Base-by-base conservation (phyloP, 1,140 invertebrate genomes). In the Nylanderia fulva region DNA sequence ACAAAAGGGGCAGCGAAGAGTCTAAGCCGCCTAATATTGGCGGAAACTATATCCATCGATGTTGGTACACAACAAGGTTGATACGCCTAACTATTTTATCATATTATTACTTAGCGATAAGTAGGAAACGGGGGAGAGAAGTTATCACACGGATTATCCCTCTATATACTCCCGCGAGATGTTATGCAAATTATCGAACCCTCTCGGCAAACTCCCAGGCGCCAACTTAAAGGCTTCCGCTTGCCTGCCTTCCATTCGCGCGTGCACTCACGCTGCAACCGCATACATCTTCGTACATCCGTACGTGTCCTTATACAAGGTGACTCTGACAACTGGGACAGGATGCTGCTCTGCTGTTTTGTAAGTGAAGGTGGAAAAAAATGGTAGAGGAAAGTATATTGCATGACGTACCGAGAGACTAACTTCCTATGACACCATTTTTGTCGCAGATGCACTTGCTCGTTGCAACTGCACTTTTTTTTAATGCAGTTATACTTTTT, bases 111-210 rank as follows among this genome's bases (percentile, higher is more conserved):
- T 86, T 60, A 83, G 66, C 60, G 88, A 88, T 89, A 89, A 88
- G 87, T 87, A 75, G 77, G 60, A n/a, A n/a, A 56, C 21, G 45
- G 33, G 60, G 68, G 80, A n/a, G n/a, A n/a, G 29, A 89, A 86
- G 56, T 89, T 89, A 89, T 79, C 85, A 58, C 61, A 83, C n/a
- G n/a, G 88, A 89, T 89, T 86, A 89, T 89, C 85, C 85, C 85
- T 89, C 61, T 64, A 86, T 89, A 88, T 79, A 89, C 86, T 86
- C 80, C 42, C 74, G 39, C 74, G 72, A 56, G 85, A 85, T 89
- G 79, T 89, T 89, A 89, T 89, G 88, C 80, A 89, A 89, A 89
- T 89, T 89, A 77, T 48, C 54, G 58, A 71, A 76, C 52, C 72
- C 61, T 58, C 79, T 58, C 60, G 54, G 87, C 68, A 80, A 89